Evolutionary conservation across 2,797 vertebrate genomes (phyloP), one percentile per base, ranked within the genome.

Genomic region (Bryconaethiops microstoma): DNA sequence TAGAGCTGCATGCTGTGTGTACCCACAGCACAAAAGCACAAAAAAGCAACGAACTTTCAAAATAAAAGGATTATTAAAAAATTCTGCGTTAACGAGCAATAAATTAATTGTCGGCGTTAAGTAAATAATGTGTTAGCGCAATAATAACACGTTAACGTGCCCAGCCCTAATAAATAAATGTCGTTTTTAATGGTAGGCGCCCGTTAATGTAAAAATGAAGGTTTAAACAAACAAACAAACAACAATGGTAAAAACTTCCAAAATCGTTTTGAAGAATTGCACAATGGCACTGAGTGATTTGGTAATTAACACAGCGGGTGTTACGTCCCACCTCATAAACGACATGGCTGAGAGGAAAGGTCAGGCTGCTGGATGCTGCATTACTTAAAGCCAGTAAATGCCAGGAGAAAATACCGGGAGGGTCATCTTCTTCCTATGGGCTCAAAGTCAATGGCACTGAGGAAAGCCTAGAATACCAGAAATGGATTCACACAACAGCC

Each of bases 281-380:
- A 5, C 7, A 39, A 23, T 23, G 39, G 72, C 35, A 45, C 16
- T 13, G 70, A 73, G 9, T 42, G n/a, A 45, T 21, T 16, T 60
- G 39, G 17, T 45, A 60, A 74, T 74, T 74, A 74, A 60, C 55
- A 42, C 35, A 45, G 55, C 72, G 23, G 19, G 55, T 12, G 54
- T 74, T 74, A 19, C 23, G 25, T 42, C 72, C 39, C 39, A 60
- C 42, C n/a, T 74, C 54, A 74, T 74, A 60, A 60, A 73, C 42
- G 39, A 23, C n/a, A 7, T 14, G 39, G 72, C 72, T 5, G 13
- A 60, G 54, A 74, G 17, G 25, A 55, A 74, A 74, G 72, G 72
- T 60, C 55, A 59, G 55, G 17, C n/a, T n/a, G 52, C 35, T 6
- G 25, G 35, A n/a, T 9, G 1, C 19, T 60, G 70, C 17, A 29